Conservation (phyloP, 2,797 vertebrate species). For the Lutjanus argentimaculatus region DNA sequence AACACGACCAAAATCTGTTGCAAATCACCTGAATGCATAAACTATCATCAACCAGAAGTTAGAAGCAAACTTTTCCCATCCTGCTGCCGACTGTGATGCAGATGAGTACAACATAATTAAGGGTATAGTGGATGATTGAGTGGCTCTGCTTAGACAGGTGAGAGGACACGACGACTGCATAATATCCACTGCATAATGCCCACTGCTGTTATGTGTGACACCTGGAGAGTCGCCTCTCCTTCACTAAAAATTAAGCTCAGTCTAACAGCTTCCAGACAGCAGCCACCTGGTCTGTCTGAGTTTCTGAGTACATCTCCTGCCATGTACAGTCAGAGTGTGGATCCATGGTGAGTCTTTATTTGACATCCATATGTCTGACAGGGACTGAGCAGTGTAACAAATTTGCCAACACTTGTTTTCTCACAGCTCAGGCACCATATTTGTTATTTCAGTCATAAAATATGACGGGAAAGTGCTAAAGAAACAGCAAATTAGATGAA, state of each 20-base stretch:
- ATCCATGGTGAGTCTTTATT: constrained; percentile 12
- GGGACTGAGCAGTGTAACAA: background rate
- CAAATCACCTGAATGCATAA: constrained; percentile 5
- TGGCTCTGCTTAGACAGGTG: constrained; percentile 17
- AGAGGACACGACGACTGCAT: constrained; percentile 18
- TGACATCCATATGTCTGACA: constrained; percentile 47
- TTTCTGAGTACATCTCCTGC: constrained; percentile 41
- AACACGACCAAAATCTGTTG: background rate
- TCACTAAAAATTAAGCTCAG: constrained; percentile 52
- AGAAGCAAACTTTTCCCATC: constrained; percentile 22
- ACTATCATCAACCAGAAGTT: background rate
- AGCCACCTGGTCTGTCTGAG: constrained; percentile 51
- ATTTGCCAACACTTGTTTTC: constrained; percentile 16
- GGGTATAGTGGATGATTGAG: constrained; percentile 27
- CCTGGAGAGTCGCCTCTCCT: constrained; percentile 42
- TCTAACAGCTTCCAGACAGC: constrained; percentile 45
- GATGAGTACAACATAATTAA: constrained; percentile 22
- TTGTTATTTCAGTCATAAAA: constrained; percentile 3
- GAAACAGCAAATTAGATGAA: background rate
- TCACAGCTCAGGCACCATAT: constrained; percentile 4
- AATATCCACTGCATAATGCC: constrained; percentile 21
- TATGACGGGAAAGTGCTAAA: background rate
- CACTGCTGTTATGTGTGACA: constrained; percentile 28
- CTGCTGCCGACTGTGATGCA: constrained; percentile 13
- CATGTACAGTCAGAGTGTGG: constrained; percentile 38